These are phyloP conservation scores for Babyrousa celebensis DNA, from an alignment of 2,797 vertebrate genomes.

Conservation along the genomic window DNA sequence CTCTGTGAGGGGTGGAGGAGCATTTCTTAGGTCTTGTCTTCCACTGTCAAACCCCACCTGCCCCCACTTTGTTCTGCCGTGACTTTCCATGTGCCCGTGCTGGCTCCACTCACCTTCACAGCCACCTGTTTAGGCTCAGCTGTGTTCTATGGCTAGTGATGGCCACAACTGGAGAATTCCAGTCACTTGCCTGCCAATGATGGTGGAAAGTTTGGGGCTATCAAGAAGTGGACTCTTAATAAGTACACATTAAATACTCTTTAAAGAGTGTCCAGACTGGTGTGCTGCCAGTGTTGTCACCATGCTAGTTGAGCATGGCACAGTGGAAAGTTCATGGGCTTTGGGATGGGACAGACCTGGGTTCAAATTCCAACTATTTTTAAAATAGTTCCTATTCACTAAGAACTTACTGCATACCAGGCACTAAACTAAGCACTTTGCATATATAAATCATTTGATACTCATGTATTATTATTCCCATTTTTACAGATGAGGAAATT, in stretches of 20 bases:
- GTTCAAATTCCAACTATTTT: slow-evolving; percentile 76
- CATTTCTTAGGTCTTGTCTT: background rate
- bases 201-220: slow-evolving; percentile 77
- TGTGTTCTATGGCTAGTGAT: slow-evolving; percentile 42
- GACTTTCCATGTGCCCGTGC: background rate
- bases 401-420: background rate
- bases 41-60: background rate
- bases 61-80: background rate
- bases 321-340: slow-evolving; percentile 72
- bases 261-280: slow-evolving; percentile 78
- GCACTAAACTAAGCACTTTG: background rate
- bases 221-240: slow-evolving; percentile 66
- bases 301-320: background rate
- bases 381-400: slow-evolving; percentile 39
- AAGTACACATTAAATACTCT: slow-evolving; percentile 72
- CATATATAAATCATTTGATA: background rate
- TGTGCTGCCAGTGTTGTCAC: slow-evolving; percentile 28
- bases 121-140: slow-evolving; percentile 78
- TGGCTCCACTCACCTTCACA: slow-evolving; percentile 35
- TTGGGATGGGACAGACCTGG: slow-evolving; percentile 47
- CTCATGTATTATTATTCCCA: background rate
- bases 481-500: slow-evolving; percentile 4
- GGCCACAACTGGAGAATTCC: slow-evolving; percentile 66
- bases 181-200: slow-evolving; percentile 74
- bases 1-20: accelerated